Base-by-base conservation (phyloP, 2,797 vertebrate species). In the Rhodeus uyekii region DNA sequence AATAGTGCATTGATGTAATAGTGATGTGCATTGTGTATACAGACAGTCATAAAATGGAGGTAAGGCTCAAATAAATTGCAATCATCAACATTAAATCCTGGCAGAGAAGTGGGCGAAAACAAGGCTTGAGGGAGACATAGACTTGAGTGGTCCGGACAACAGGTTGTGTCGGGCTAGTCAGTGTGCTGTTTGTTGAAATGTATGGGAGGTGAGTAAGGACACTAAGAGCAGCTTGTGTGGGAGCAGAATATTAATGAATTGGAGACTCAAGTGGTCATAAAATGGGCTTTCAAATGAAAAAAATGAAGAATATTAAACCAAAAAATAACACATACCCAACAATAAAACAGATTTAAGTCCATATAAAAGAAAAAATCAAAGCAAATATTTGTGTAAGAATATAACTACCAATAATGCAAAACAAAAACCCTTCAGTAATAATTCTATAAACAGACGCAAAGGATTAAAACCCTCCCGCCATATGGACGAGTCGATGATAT, bases 1-100 rank as follows among this genome's bases (percentile, higher is more conserved):
- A 98, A 97, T 97, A 97, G 96, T 92, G 94, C 94, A 93, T 95
- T 94, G 93, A 95, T 96, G 96, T 96, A 95, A 96, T 95, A 96
- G 95, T 94, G 93, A 87, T 89, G 89, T 89, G 88, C 81, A 83
- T 81, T 96, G 95, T 95, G 95, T 96, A 96, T 95, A 96, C 94
- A 96, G 95, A 95, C 94, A 94, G 95, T 94, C 94, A 95, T 96
- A 96, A 96, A 96, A 95, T 93, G 93, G 94, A 95, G 93, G 95
- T 95, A 96, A 95, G 93, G 93, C 95, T 95, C 93, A 95, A 95
- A 96, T 96, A 95, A 96, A 96, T 96, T 96, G 95, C 95, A 93
- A 95, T 95, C 94, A 95, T 96, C 94, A 95, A 96, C 95, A 96
- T 95, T 95, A 95, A 95, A 95, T 93, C 67, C 88, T 89, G 89